These are phyloP conservation scores for Drosophila repletoides DNA, from an alignment of 1,140 invertebrate species.

Conservation along the genomic window DNA sequence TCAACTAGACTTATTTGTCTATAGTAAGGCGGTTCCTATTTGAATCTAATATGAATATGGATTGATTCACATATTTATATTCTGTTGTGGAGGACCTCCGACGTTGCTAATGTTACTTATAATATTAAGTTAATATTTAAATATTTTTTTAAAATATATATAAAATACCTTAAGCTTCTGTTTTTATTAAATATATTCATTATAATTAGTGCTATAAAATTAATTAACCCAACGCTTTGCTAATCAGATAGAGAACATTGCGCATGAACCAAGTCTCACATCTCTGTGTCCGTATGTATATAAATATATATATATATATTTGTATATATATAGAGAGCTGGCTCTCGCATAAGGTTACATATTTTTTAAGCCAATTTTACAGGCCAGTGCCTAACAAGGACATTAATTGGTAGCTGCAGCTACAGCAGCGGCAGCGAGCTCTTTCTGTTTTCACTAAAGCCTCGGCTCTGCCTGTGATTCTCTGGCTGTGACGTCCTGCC, in stretches of 20 bases:
- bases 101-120: no score
- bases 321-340: constrained; percentile 5
- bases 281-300: background rate
- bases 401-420: constrained; percentile 77
- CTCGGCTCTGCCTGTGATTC: constrained; percentile 9
- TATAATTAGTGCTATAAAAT: background rate
- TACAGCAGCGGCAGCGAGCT: constrained; percentile 24
- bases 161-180: background rate
- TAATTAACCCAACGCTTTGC: background rate
- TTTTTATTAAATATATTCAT: background rate
- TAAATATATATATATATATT: constrained; percentile 18
- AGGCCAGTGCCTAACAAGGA: constrained; percentile 81
- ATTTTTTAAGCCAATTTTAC: constrained; percentile 82
- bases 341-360: constrained; percentile 75
- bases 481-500: constrained; percentile 26
- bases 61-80: no score
- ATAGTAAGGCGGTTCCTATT: no score
- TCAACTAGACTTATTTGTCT: no score
- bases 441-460: background rate
- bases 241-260: background rate
- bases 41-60: no score
- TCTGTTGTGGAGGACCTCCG: no score
- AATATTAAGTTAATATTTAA: no score
- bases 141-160: no score
- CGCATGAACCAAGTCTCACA: constrained; percentile 7